These are phyloP conservation scores for Coelinius sp. DNA, from an alignment of 2,888 invertebrate genomes.

Conservation along the genomic window DNA sequence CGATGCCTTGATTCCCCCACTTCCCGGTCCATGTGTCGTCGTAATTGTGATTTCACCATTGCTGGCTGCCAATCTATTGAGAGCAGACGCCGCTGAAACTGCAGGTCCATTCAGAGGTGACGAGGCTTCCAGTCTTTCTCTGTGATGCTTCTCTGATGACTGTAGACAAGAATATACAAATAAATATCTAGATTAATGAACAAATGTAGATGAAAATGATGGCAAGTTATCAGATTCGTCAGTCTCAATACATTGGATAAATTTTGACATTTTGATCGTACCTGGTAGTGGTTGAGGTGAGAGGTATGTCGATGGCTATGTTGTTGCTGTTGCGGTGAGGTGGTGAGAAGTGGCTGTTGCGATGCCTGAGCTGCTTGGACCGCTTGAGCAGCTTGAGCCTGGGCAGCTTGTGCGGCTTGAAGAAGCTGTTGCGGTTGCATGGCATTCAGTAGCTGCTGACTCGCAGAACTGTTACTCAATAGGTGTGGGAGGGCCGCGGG, in stretches of 20 bases:
- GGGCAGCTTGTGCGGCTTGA: conserved; percentile 67
- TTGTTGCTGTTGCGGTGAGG: conserved; percentile 66
- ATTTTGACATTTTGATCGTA: conserved; percentile 44
- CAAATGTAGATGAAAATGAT: background rate
- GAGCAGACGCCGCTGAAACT: conserved; percentile 74
- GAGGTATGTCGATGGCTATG: conserved; percentile 67
- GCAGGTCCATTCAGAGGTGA: conserved; percentile 70
- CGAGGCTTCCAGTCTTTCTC: conserved; percentile 72
- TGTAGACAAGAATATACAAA: conserved; percentile 44
- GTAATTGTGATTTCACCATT: conserved; percentile 89
- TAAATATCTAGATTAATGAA: too few relatives aligned
- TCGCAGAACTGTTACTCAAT: conserved; percentile 78
- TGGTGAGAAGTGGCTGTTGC: conserved; percentile 65
- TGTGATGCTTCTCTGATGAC: conserved; percentile 69
- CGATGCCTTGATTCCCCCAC: conserved; percentile 64
- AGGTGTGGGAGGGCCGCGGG: conserved; percentile 80
- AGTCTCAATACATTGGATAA: background rate
- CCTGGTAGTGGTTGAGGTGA: conserved; percentile 68
- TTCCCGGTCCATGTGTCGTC: conserved; percentile 78
- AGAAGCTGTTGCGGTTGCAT: conserved; percentile 79
- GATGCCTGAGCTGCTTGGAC: conserved; percentile 62
- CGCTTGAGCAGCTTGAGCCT: conserved; percentile 59
- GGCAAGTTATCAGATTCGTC: too few relatives aligned
- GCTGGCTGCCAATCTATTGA: conserved; percentile 81
- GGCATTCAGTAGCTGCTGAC: conserved; percentile 83